Evolutionary conservation across 2,113 vertebrate species (phyloP).

Genomic region (Microtus richardsoni): DNA sequence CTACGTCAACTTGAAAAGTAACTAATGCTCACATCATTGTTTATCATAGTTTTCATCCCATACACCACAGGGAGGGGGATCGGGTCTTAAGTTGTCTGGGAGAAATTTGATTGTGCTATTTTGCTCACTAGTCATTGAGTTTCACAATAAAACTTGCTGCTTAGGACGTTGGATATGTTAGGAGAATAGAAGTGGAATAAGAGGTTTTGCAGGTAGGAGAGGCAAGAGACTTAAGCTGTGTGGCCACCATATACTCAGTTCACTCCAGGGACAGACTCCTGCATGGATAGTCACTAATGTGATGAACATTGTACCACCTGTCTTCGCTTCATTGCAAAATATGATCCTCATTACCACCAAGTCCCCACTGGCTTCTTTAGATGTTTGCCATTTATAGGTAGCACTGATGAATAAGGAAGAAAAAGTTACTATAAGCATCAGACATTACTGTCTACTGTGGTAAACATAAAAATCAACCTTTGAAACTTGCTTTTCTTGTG

Average conservation of each 20-base stretch:
- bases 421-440: neutral
- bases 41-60: neutral
- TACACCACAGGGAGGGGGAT: neutral
- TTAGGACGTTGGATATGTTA: neutral
- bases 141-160: neutral
- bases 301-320: neutral
- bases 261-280: neutral
- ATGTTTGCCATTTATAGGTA: neutral
- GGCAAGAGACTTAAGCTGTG: neutral
- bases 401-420: neutral
- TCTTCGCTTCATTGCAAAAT: neutral
- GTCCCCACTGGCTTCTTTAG: neutral
- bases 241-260: neutral
- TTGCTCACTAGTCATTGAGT: neutral
- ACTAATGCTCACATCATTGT: neutral
- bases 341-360: fast-evolving
- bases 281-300: neutral
- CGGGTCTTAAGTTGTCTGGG: neutral
- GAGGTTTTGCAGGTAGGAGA: neutral
- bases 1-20: conserved; percentile 96
- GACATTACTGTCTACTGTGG: neutral
- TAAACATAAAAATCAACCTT: neutral
- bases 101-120: neutral
- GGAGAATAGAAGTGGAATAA: neutral
- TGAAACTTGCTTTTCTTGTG: neutral